Conservation (phyloP, 2,113 vertebrate genomes). For the Turnix velox region DNA sequence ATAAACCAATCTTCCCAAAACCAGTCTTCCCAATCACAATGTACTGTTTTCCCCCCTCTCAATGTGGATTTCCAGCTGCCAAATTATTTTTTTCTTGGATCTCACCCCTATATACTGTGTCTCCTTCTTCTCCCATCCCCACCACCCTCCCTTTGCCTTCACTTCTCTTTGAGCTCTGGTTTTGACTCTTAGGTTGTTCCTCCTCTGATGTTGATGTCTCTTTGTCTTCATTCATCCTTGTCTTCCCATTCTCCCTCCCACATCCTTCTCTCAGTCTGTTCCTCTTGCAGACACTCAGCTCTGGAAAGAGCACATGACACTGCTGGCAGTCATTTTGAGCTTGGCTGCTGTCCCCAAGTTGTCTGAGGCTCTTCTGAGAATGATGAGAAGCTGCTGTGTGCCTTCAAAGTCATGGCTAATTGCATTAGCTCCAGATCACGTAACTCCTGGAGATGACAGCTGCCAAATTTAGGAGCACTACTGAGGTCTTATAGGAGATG, state of each 20-base stretch:
- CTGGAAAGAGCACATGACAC: conserved; percentile 48
- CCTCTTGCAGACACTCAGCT: conserved; percentile 11
- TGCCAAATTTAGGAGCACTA: conserved; percentile 45
- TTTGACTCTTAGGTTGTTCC: neutral
- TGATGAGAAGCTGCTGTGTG: conserved; percentile 62
- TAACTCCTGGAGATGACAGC: conserved; percentile 49
- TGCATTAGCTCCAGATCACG: conserved; percentile 51
- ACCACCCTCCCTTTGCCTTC: neutral
- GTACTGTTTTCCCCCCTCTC: neutral
- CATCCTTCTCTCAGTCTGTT: conserved; percentile 14
- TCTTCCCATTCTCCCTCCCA: neutral
- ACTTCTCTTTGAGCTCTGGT: neutral
- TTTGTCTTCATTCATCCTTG: neutral
- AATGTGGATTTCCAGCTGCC: neutral
- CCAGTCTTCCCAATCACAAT: fast-evolving
- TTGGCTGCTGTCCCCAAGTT: conserved; percentile 61
- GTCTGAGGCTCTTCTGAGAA: conserved; percentile 51
- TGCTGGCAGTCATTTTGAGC: conserved; percentile 46
- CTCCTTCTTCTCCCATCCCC: neutral
- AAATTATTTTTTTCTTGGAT: neutral
- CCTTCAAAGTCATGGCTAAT: conserved; percentile 60
- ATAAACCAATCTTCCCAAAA: neutral
- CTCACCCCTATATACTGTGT: fast-evolving
- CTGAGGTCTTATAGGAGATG: conserved; percentile 19
- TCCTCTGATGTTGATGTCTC: neutral